Conservation (phyloP, 1,140 invertebrate species). For the Scaptodrosophila lebanonensis region DNA sequence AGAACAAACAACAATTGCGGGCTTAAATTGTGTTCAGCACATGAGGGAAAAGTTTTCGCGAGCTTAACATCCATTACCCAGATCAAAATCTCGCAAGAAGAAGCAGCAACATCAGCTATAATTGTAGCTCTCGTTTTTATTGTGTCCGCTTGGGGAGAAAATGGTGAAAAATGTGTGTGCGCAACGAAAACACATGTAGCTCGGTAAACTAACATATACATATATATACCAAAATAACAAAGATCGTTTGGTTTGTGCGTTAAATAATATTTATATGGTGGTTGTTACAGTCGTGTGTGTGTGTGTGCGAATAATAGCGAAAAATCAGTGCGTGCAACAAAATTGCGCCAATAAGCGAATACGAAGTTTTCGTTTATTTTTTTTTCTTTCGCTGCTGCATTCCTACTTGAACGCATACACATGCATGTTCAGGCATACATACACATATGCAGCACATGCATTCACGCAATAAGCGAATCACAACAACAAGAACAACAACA, state of each 20-base stretch:
- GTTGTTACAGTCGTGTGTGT: too few species aligned
- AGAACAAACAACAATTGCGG: too few species aligned
- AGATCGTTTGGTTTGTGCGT: background rate
- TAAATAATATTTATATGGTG: too few species aligned
- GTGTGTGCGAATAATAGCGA: too few species aligned
- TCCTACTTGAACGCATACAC: conserved; percentile 41
- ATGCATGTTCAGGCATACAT: conserved; percentile 26
- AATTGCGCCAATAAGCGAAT: conserved; percentile 74
- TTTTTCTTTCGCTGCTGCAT: conserved; percentile 61
- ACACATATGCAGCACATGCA: conserved; percentile 47
- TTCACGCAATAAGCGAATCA: conserved; percentile 50
- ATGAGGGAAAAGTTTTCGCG: too few species aligned
- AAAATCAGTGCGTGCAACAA: conserved; percentile 52
- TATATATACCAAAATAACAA: conserved; percentile 21
- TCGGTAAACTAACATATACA: conserved; percentile 14
- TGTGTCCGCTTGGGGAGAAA: conserved; percentile 35
- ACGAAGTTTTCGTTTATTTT: conserved; percentile 43
- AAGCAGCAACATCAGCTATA: conserved; percentile 25
- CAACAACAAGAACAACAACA: conserved; percentile 39
- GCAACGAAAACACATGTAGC: conserved; percentile 41
- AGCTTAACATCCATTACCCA: too few species aligned
- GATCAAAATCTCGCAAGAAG: too few species aligned
- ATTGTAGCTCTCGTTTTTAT: conserved; percentile 37
- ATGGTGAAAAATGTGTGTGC: conserved; percentile 46
- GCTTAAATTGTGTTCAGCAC: too few species aligned